Evolutionary conservation across 2,797 vertebrate species (phyloP).

Genomic region (Ceyx erithaca): DNA sequence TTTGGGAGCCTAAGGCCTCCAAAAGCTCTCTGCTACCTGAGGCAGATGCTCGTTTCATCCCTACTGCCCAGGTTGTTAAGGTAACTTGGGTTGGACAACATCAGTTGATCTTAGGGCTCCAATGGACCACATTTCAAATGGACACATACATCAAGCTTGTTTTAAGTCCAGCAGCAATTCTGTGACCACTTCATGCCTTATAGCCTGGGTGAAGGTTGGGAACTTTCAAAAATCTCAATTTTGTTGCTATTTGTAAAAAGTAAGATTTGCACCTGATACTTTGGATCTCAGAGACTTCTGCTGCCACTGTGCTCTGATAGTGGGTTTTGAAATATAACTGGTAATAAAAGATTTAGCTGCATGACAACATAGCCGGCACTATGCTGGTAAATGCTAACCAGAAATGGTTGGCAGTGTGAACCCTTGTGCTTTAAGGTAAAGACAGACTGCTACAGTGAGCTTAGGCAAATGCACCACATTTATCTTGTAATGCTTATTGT

Average conservation of each 20-base stretch:
- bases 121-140: no score
- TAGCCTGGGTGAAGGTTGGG: accelerated
- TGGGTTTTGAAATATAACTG: neutral
- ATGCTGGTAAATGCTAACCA: neutral
- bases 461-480: neutral
- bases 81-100: neutral
- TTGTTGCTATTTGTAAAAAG: neutral
- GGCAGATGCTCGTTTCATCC: neutral
- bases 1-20: neutral
- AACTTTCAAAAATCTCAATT: neutral
- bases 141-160: accelerated
- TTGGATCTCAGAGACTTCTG: neutral
- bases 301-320: neutral
- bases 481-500: neutral
- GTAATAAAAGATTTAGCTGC: neutral
- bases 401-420: neutral
- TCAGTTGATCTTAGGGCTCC: neutral
- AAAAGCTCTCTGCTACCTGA: neutral
- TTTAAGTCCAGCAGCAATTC: neutral
- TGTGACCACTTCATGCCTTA: neutral
- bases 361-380: neutral
- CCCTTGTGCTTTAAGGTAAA: accelerated
- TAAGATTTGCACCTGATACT: neutral
- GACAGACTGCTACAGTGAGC: neutral
- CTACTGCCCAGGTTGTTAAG: no score